These are phyloP conservation scores for Alces alces DNA, from an alignment of 2,113 vertebrate species.

Conservation along the genomic window DNA sequence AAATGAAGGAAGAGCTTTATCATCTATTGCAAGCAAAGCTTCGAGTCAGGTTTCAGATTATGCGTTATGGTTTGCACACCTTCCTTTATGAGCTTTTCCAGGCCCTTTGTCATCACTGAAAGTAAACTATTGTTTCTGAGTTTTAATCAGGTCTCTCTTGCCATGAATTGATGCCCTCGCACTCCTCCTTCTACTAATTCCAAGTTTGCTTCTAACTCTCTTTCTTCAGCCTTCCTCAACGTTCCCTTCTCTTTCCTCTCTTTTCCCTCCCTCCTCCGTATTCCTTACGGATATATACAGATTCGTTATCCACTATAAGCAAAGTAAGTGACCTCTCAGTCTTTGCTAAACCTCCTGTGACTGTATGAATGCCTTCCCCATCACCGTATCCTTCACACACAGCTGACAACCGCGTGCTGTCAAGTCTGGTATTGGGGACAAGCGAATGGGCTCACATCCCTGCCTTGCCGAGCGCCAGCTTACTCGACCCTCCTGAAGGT, in stretches of 20 bases:
- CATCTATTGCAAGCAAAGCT: neutral
- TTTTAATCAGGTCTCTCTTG: neutral
- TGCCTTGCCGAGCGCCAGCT: neutral
- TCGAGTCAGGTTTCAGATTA: neutral
- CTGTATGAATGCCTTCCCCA: neutral
- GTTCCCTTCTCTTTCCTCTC: neutral
- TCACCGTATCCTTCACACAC: too few relatives aligned
- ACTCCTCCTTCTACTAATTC: neutral
- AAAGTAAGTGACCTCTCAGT: neutral
- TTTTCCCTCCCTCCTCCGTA: neutral
- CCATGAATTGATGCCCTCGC: accelerated
- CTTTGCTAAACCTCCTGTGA: neutral
- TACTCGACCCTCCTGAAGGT: too few relatives aligned
- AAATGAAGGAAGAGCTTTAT: neutral
- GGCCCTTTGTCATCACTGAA: neutral
- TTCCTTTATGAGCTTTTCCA: neutral
- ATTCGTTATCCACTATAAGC: neutral
- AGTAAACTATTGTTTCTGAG: neutral
- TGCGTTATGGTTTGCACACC: neutral
- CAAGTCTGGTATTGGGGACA: neutral
- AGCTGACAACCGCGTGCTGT: neutral
- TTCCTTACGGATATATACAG: neutral
- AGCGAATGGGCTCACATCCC: neutral
- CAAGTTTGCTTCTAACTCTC: neutral
- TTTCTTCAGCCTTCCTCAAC: neutral